A percentile compares a stretch with the other conserved stretches of the same genome.
These are phyloP conservation scores for Drosophila suboccidentalis DNA, from an alignment of 2,888 invertebrate species.

Conservation along the genomic window DNA sequence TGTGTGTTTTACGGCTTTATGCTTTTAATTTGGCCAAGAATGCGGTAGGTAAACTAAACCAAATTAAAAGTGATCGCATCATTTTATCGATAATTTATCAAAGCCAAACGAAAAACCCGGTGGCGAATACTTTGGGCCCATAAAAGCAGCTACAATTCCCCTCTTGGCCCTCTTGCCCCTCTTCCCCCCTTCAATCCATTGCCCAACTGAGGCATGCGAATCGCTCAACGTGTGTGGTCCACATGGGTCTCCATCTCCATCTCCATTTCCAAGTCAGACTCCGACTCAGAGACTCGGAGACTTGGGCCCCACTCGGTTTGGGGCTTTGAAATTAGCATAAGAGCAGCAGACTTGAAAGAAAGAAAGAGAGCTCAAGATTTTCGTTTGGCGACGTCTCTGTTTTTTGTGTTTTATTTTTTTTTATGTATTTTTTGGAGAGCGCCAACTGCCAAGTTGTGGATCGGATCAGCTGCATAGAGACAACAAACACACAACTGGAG, in stretches of 20 bases:
- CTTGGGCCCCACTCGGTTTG: constrained; percentile 6
- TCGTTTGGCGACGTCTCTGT: constrained; percentile 53
- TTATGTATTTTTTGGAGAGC: constrained; percentile 27
- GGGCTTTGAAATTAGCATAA: constrained; percentile 72
- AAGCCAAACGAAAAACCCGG: constrained; percentile 72
- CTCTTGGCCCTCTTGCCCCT: background rate
- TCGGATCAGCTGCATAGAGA: constrained; percentile 57
- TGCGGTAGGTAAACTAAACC: constrained; percentile 82
- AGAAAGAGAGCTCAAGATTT: constrained; percentile 28
- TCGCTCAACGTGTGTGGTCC: constrained; percentile 75
- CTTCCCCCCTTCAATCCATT: background rate
- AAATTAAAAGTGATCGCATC: constrained; percentile 81
- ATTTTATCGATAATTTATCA: constrained; percentile 82
- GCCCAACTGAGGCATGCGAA: constrained; percentile 56
- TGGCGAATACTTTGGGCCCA: constrained; percentile 73
- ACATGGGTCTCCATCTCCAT: constrained; percentile 42
- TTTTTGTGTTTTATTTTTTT: background rate
- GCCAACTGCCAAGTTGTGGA: constrained; percentile 37
- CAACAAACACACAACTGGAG: background rate
- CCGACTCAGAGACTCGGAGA: background rate
- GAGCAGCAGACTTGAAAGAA: constrained; percentile 33
- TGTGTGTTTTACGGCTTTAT: constrained; percentile 49
- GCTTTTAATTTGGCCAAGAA: constrained; percentile 70
- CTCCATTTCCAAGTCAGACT: constrained; percentile 12
- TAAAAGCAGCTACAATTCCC: constrained; percentile 48